These are phyloP conservation scores for Lutjanus erythropterus DNA, from an alignment of 2,113 vertebrate genomes.

Conservation along the genomic window DNA sequence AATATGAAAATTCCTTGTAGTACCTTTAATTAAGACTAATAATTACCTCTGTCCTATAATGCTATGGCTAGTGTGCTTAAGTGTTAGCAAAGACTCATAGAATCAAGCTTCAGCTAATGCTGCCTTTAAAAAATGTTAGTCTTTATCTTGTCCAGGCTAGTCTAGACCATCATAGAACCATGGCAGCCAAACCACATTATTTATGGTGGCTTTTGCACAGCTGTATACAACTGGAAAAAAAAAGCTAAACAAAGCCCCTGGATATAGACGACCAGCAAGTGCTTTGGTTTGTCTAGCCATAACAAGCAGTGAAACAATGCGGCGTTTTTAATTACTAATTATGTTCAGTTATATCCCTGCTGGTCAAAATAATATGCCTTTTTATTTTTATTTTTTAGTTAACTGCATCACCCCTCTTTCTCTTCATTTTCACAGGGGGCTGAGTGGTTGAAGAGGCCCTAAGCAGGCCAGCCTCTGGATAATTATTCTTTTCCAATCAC, in stretches of 20 bases:
- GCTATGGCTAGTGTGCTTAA: too few species aligned
- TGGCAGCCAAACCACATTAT: neutral
- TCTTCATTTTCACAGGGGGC: slow-evolving; percentile 29
- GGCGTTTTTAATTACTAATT: slow-evolving; percentile 60
- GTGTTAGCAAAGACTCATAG: too few species aligned
- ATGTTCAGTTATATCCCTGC: slow-evolving; percentile 49
- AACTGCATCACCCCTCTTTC: slow-evolving; percentile 31
- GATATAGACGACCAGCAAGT: neutral
- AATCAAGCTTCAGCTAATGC: too few species aligned
- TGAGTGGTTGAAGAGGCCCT: slow-evolving; percentile 63
- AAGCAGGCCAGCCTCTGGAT: slow-evolving; percentile 76
- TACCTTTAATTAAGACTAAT: too few species aligned
- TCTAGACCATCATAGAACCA: neutral
- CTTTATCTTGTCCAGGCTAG: neutral
- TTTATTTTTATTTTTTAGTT: slow-evolving; percentile 22
- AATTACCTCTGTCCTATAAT: too few species aligned
- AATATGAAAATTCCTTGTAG: too few species aligned
- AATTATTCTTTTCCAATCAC: slow-evolving; percentile 84
- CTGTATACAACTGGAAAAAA: neutral
- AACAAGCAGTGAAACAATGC: slow-evolving; percentile 50
- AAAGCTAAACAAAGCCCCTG: too few species aligned
- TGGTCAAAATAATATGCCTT: slow-evolving; percentile 62
- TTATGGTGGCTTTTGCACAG: neutral
- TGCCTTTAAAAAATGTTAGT: too few species aligned
- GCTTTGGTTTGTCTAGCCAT: slow-evolving; percentile 28